Percentiles rank a stretch among this genome's conserved stretches.
These are phyloP conservation scores for Blastobasis adustella DNA, from an alignment of 2,888 invertebrate genomes.

Conservation along the genomic window DNA sequence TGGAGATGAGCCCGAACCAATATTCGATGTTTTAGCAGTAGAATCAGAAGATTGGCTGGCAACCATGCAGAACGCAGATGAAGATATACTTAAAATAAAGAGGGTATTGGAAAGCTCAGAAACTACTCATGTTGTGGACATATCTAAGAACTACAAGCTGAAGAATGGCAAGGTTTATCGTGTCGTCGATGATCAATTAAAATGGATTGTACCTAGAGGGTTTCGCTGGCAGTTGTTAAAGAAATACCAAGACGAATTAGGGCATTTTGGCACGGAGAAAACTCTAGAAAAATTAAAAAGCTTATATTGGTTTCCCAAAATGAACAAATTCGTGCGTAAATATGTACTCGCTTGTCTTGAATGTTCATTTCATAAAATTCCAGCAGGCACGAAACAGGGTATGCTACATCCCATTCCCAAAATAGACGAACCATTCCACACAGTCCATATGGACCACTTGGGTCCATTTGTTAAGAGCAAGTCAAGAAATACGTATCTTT, in stretches of 20 bases:
- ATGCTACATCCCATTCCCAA: background rate
- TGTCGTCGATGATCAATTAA: background rate
- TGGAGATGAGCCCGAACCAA: background rate
- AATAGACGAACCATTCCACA: conserved; percentile 6
- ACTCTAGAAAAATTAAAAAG: conserved; percentile 2
- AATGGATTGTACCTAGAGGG: background rate
- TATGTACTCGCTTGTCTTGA: conserved; percentile 5
- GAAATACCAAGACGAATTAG: conserved; percentile 12
- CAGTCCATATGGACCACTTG: conserved; percentile 13
- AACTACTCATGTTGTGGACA: background rate
- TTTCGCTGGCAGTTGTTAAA: background rate
- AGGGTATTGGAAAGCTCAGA: background rate
- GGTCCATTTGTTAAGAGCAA: conserved; percentile 14
- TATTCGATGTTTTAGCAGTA: background rate
- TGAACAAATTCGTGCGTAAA: conserved; percentile 4
- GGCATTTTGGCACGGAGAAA: conserved; percentile 2
- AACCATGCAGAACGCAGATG: background rate
- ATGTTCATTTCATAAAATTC: conserved; percentile 1
- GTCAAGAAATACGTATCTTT: conserved; percentile 7
- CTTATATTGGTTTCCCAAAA: conserved; percentile 8
- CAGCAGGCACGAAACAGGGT: background rate
- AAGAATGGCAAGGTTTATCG: background rate
- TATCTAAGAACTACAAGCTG: background rate
- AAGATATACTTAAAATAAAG: background rate
- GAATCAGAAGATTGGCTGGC: background rate